Percentiles rank a stretch among this genome's conserved stretches.
Conservation (phyloP, 1,140 invertebrate species). For the Drosophila bocqueti region DNA sequence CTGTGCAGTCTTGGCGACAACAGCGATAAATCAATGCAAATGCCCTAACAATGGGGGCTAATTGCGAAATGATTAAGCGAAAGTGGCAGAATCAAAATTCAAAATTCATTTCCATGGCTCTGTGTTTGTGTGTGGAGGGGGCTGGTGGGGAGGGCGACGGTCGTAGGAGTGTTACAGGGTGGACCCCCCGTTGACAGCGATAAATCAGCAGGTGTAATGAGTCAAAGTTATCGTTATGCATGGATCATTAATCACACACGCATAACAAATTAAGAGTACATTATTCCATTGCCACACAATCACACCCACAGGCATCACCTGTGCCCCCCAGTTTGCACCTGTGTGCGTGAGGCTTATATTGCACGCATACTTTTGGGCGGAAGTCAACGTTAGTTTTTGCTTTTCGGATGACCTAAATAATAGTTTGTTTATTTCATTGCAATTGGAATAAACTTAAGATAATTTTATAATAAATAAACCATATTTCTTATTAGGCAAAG, state of each 20-base stretch:
- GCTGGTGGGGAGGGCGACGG: background rate
- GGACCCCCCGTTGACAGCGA: constrained; percentile 69
- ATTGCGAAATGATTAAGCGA: constrained; percentile 69
- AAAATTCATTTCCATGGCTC: constrained; percentile 38
- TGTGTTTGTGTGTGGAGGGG: background rate
- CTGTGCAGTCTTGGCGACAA: constrained; percentile 26
- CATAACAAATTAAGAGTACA: constrained; percentile 79
- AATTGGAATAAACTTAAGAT: too few species aligned
- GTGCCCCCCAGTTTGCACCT: background rate
- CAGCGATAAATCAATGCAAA: constrained; percentile 44
- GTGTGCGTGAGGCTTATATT: background rate
- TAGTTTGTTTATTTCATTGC: background rate
- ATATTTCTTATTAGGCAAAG: too few species aligned
- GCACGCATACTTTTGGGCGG: constrained; percentile 44
- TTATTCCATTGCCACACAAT: constrained; percentile 66
- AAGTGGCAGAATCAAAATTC: constrained; percentile 61
- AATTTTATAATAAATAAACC: too few species aligned
- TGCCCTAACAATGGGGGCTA: constrained; percentile 49
- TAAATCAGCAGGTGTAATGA: constrained; percentile 77
- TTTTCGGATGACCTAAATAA: background rate
- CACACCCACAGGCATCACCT: constrained; percentile 8
- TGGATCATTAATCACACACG: constrained; percentile 74
- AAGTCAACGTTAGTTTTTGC: background rate
- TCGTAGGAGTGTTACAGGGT: constrained; percentile 20
- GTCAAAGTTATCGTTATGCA: constrained; percentile 71